These are phyloP conservation scores for Calameuta pallipes DNA, from an alignment of 2,888 invertebrate genomes.

Conservation along the genomic window DNA sequence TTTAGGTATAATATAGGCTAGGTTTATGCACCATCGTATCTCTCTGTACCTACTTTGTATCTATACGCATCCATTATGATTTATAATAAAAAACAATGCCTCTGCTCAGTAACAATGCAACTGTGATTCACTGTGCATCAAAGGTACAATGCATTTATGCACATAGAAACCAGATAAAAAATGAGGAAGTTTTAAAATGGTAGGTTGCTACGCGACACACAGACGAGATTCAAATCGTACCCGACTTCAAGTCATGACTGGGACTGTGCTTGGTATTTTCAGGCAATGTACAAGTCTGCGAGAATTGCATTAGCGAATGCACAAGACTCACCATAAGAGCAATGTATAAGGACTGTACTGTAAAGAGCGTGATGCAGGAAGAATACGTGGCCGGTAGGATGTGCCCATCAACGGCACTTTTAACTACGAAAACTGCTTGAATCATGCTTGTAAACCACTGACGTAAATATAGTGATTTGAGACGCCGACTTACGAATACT, in stretches of 20 bases:
- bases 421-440: constrained; percentile 6
- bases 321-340: background rate
- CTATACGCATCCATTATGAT: background rate
- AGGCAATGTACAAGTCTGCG: background rate
- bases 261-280: background rate
- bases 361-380: background rate
- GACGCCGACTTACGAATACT: constrained; percentile 2
- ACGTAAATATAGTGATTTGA: constrained; percentile 6
- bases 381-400: constrained; percentile 1
- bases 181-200: background rate
- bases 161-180: background rate
- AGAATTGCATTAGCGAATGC: background rate
- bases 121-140: background rate
- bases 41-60: background rate
- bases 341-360: background rate
- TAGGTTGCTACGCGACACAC: background rate
- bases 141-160: background rate
- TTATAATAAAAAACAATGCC: background rate
- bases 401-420: constrained; percentile 7
- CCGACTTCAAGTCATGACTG: background rate
- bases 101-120: background rate
- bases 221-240: background rate
- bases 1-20: background rate
- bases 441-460: constrained; percentile 8
- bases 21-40: background rate